phyloP scores from a whole-genome alignment of 2,113 vertebrate genomes.

The Seriola rivoliana region DNA sequence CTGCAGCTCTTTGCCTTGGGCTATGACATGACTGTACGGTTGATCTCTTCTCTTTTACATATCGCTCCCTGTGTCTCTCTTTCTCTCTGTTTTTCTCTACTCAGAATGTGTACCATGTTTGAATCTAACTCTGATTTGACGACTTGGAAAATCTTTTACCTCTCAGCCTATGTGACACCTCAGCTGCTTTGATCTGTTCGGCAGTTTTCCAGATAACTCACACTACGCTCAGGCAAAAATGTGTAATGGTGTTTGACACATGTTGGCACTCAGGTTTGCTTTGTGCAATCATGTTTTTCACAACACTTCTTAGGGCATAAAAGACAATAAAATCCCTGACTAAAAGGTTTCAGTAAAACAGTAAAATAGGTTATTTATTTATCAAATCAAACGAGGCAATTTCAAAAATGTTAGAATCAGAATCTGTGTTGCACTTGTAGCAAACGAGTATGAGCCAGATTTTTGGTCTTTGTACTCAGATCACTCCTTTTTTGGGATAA shows the following conservation, averaged over 20 bases:
- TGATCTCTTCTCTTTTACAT: slow-evolving; percentile 87
- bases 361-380: background rate
- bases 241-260: slow-evolving; percentile 26
- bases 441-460: background rate
- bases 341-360: background rate
- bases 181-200: slow-evolving; percentile 50
- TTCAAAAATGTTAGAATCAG: background rate
- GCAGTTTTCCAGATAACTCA: slow-evolving; percentile 24
- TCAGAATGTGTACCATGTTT: slow-evolving; percentile 46
- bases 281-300: slow-evolving; percentile 2
- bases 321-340: background rate
- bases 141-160: slow-evolving; percentile 69
- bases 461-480: background rate
- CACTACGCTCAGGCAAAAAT: slow-evolving; percentile 1
- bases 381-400: background rate
- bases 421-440: slow-evolving; percentile 7
- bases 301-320: background rate
- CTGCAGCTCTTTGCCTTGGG: slow-evolving; percentile 83
- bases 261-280: slow-evolving; percentile 45
- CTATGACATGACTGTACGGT: slow-evolving; percentile 83
- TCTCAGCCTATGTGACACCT: slow-evolving; percentile 74
- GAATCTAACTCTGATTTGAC: slow-evolving; percentile 63
- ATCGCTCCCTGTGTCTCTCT: slow-evolving; percentile 72
- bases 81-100: slow-evolving; percentile 49
- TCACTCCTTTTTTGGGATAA: slow-evolving; percentile 15